Evolutionary conservation across 2,888 invertebrate genomes (phyloP).

Genomic region (Stegophylla sp.): DNA sequence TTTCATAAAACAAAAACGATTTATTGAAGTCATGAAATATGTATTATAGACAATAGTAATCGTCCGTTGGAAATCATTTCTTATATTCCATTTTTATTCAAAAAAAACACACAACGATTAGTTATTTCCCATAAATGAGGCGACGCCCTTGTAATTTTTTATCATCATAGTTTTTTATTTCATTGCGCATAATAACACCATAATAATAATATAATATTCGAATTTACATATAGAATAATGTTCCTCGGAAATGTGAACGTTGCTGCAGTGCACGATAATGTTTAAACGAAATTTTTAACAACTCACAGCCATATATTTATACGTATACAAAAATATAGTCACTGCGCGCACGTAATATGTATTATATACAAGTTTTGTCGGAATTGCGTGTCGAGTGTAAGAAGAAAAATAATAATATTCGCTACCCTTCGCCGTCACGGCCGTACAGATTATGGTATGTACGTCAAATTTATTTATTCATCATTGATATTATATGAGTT

Average conservation of each 20-base stretch:
- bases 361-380: neutral
- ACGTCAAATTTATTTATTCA: neutral
- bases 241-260: slow-evolving; percentile 7
- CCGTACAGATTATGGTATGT: neutral
- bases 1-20: neutral
- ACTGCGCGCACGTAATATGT: neutral
- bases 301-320: neutral
- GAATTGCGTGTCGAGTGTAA: neutral
- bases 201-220: slow-evolving; percentile 13
- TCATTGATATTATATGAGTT: neutral
- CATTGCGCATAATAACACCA: neutral
- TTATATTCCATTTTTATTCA: neutral
- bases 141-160: neutral
- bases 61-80: neutral
- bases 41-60: neutral
- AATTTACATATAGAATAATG: slow-evolving; percentile 36
- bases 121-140: neutral
- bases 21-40: neutral
- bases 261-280: neutral
- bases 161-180: slow-evolving; percentile 3
- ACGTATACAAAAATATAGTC: neutral
- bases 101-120: neutral
- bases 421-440: neutral
- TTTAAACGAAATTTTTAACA: slow-evolving; percentile 27
- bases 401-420: neutral